Base-by-base conservation (phyloP, 1,140 invertebrate species). In the Akabosia matsudoensis region DNA sequence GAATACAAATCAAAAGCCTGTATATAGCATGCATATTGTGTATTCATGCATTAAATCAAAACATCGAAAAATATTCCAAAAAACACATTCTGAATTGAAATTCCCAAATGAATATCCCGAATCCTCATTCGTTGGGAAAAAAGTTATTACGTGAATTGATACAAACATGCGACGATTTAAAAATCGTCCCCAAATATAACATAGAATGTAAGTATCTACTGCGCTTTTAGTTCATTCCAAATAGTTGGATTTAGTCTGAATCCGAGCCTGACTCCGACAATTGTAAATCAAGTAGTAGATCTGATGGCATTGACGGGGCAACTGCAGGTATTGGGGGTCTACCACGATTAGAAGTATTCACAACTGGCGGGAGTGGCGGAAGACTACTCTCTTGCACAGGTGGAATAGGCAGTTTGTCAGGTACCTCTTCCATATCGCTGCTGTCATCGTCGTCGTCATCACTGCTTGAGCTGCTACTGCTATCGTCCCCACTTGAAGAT, bases 191-290 rank as follows among this genome's bases (percentile, higher is more conserved):
- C 7, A 45, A 18, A 45, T 45, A 45, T 10, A 45, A 7, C 18
- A 45, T 45, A 45, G 7, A 45, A 45, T 45, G 18, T 18, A 18
- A 45, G 37, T 10, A 18, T 45, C 18, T 10, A 18, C 37, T 18
- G 37, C 7, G 37, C n/a, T n/a, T n/a, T n/a, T n/a, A n/a, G n/a
- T n/a, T n/a, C n/a, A n/a, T n/a, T n/a, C n/a, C n/a, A n/a, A n/a
- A n/a, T n/a, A n/a, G n/a, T n/a, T n/a, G 61, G 7, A 4, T 37
- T 84, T 79, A 85, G 82, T 88, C 86, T 72, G 86, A 87, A 73
- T 90, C 90, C 64, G 89, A 90, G 76, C 88, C 89, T n/a, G 89
- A 89, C 86, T 93, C 92, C 56, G 91, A 93, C 74, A 93, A 86
- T 83, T 91, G 90, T 79, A 93, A 86, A 85, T 93, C 90, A 83